Evolutionary conservation across 2,113 vertebrate species (phyloP), one percentile per base, ranked within the genome.

Genomic region (Oryzias javanicus): DNA sequence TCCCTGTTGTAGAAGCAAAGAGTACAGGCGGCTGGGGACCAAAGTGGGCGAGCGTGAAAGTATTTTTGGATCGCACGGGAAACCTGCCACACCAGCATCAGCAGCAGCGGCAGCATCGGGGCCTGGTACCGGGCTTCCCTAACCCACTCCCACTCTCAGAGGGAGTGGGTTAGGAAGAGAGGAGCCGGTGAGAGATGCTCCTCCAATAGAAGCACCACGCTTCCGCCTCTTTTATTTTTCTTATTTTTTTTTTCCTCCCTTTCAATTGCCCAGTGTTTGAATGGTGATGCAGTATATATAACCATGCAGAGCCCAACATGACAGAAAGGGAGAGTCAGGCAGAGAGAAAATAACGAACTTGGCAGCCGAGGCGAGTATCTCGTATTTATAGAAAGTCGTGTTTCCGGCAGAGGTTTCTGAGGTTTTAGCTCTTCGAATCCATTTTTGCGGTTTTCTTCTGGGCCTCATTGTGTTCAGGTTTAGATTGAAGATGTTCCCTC

Each of bases 401-500:
- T 91, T 93, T 93, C 91, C 89, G 91, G 91, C 86, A 89, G 85
- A 89, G 89, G 89, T 91, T 91, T 90, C 87, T 85, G 85, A 79
- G 83, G 69, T 89, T 83, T 82, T 86, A 82, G 82, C 80, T 82
- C 85, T 87, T 84, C 74, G 86, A 90, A 90, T 91, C 88, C 89
- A 66, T 89, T 88, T 87, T 80, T 86, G 86, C 81, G 82, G 79
- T 90, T 75, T 22, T 88, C 87, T 92, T 87, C 82, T 78, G 78
- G 83, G 83, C 74, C 77, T 71, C 64, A 85, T 90, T 91, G 88
- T 90, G 87, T 83, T 77, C 83, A 84, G 83, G 82, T 86, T 87
- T 81, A 89, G 81, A 89, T 65, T 74, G 78, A 86, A 89, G 86
- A 89, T 86, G 86, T 90, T 89, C 82, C 83, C 85, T 91, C 78